A percentile compares a stretch with the other conserved stretches of the same genome.
Conservation (phyloP, 2,888 invertebrate genomes). For the Tanypteryx hageni region DNA sequence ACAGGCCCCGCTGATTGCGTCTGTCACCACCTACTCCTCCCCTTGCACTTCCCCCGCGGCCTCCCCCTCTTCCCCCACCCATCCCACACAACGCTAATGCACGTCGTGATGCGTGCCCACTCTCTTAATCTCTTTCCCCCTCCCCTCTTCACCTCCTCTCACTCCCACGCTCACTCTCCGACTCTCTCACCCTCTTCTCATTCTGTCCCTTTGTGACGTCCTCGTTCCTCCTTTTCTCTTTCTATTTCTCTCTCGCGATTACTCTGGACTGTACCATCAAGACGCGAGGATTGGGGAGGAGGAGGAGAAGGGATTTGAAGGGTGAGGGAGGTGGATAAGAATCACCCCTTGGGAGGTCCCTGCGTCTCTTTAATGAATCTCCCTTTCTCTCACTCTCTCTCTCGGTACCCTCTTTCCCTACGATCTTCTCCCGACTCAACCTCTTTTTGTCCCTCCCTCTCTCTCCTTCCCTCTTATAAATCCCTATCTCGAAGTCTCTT, state of each 20-base stretch:
- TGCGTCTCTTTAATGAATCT: constrained; percentile 33
- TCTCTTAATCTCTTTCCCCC: constrained; percentile 21
- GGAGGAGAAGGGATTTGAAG: no score
- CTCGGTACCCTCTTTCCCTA: not conserved
- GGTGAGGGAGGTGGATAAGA: constrained; percentile 14
- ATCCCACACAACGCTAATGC: constrained; percentile 24
- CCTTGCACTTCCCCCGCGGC: not conserved
- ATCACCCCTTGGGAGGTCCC: constrained; percentile 38
- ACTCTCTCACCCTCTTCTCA: no score
- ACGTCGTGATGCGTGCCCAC: constrained; percentile 46
- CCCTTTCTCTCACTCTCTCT: not conserved
- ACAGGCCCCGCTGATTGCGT: constrained; percentile 56
- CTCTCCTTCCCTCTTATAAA: constrained; percentile 21
- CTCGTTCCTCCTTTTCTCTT: not conserved
- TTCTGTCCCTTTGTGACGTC: no score
- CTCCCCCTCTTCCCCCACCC: not conserved
- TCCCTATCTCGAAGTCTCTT: constrained; percentile 9
- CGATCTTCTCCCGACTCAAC: not conserved
- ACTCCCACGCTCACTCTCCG: not conserved
- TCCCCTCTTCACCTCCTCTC: not conserved
- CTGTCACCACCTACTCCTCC: constrained; percentile 48
- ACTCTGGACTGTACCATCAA: constrained; percentile 37
- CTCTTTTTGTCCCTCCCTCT: constrained; percentile 17
- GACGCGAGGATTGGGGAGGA: constrained; percentile 14
- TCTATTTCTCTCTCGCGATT: not conserved